These are phyloP conservation scores for Scytalopus superciliaris DNA, from an alignment of 2,113 vertebrate genomes.

Conservation along the genomic window DNA sequence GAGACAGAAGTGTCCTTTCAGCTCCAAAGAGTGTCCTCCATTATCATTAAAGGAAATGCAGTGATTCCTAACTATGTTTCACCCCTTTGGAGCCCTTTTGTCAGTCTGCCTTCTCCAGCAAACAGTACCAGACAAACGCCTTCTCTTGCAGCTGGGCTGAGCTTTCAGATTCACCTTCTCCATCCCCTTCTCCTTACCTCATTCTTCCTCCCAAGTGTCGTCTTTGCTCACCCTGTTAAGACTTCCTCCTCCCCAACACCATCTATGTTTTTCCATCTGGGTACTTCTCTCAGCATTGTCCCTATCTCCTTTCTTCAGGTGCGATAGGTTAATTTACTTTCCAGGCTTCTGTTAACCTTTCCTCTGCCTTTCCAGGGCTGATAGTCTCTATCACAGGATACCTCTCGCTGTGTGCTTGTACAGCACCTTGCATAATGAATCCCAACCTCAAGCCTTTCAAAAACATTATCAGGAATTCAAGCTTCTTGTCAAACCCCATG, in stretches of 20 bases:
- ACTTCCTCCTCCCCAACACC: background rate
- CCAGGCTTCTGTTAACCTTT: constrained; percentile 47
- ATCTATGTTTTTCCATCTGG: background rate
- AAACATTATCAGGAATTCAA: constrained; percentile 21
- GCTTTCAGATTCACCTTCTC: background rate
- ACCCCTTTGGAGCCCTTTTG: background rate
- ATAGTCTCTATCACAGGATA: constrained; percentile 17
- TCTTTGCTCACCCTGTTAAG: background rate
- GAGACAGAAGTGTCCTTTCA: background rate
- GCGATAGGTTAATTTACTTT: constrained; percentile 28
- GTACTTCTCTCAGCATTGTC: background rate
- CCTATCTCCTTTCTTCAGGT: constrained; percentile 52
- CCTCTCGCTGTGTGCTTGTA: background rate
- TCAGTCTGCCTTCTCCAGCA: background rate
- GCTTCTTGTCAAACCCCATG: background rate
- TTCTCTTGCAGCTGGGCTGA: accelerated
- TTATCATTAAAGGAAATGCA: background rate
- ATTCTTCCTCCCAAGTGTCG: background rate
- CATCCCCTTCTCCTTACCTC: background rate
- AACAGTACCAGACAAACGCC: accelerated
- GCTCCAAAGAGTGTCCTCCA: background rate
- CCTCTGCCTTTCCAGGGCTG: constrained; percentile 24
- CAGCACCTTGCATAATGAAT: constrained; percentile 45
- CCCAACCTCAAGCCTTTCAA: constrained; percentile 5
- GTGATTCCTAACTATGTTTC: background rate